These are phyloP conservation scores for Laticauda laticaudata DNA, from an alignment of 2,113 vertebrate genomes.

Conservation along the genomic window DNA sequence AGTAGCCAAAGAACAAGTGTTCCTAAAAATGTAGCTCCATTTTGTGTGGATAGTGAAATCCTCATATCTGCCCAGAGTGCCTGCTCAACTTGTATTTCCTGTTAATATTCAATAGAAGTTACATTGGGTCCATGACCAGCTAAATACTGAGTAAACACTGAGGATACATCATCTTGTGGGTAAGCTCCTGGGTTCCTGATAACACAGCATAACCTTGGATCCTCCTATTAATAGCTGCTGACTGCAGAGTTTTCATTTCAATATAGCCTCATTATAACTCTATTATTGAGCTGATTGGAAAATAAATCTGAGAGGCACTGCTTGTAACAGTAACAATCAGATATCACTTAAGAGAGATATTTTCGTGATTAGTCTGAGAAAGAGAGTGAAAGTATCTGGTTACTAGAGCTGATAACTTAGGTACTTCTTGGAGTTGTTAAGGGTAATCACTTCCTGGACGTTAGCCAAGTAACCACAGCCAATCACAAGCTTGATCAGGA, in stretches of 20 bases:
- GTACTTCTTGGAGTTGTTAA: not conserved
- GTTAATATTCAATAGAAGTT: conserved; percentile 97
- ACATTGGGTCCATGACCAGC: conserved; percentile 85
- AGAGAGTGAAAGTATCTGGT: conserved; percentile 44
- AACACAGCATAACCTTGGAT: conserved; percentile 83
- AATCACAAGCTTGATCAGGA: not conserved
- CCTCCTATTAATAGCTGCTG: conserved; percentile 72
- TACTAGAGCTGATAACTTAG: conserved; percentile 41
- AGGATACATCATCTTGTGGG: conserved; percentile 86
- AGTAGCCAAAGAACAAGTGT: not conserved
- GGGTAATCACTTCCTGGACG: not conserved
- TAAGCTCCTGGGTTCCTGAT: conserved; percentile 81
- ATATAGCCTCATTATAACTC: conserved; percentile 61
- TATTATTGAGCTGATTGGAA: conserved; percentile 60
- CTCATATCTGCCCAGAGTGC: not conserved
- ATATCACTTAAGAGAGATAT: conserved; percentile 38
- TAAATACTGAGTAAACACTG: conserved; percentile 98
- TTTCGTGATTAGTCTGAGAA: conserved; percentile 34
- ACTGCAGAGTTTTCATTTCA: conserved; percentile 70
- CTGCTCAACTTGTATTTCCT: conserved; percentile 69
- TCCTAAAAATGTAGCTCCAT: not conserved
- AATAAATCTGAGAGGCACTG: conserved; percentile 58
- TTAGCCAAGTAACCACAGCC: not conserved
- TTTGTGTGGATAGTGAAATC: conserved; percentile 50
- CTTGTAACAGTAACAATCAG: conserved; percentile 18